These are phyloP conservation scores for Rhagophthalmus giganteus DNA, from an alignment of 2,888 invertebrate genomes.

Conservation along the genomic window DNA sequence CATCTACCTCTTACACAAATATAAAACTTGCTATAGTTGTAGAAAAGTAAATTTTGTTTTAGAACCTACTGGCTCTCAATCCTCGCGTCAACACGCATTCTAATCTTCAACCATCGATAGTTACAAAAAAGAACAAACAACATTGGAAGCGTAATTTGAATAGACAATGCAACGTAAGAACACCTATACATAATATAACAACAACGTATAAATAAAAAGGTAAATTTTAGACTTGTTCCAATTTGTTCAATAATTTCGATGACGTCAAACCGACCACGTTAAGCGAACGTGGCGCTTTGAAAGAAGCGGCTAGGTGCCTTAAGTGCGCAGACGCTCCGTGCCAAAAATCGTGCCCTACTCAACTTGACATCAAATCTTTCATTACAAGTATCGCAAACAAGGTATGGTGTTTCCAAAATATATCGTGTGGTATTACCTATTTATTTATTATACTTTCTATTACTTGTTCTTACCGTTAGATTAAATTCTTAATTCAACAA, in stretches of 20 bases:
- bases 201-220: too few relatives aligned
- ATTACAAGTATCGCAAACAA: slow-evolving; percentile 96
- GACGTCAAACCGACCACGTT: slow-evolving; percentile 97
- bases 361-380: slow-evolving; percentile 94
- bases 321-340: slow-evolving; percentile 97
- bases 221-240: slow-evolving; percentile 69
- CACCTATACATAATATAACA: too few relatives aligned
- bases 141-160: slow-evolving; percentile 95
- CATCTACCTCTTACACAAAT: too few relatives aligned
- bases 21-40: too few relatives aligned
- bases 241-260: slow-evolving; percentile 85
- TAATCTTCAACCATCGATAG: slow-evolving; percentile 77
- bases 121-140: slow-evolving; percentile 84
- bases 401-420: slow-evolving; percentile 56
- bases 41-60: slow-evolving; percentile 51
- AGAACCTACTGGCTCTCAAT: slow-evolving; percentile 87
- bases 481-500: too few relatives aligned
- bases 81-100: slow-evolving; percentile 79
- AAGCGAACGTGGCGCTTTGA: slow-evolving; percentile 91
- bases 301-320: slow-evolving; percentile 84
- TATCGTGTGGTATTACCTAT: not conserved
- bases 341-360: slow-evolving; percentile 98
- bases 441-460: too few relatives aligned
- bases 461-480: too few relatives aligned
- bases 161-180: slow-evolving; percentile 79